phyloP scores from a whole-genome alignment of 2,888 invertebrate species.

The Dione juno region DNA sequence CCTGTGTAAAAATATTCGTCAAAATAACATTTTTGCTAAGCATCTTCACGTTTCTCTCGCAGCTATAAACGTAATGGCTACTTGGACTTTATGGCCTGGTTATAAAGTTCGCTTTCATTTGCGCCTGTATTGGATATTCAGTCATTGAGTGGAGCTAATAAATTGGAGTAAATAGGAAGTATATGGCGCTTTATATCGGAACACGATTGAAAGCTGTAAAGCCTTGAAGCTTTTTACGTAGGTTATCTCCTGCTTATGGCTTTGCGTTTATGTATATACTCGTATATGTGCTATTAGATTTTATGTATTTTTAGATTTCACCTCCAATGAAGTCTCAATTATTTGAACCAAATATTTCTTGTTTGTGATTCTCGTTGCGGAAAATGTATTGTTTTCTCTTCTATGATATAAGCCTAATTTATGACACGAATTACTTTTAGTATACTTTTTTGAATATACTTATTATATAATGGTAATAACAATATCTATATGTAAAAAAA shows the following conservation, averaged over 20 bases:
- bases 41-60: constrained; percentile 42
- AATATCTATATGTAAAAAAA: too few species aligned
- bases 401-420: too few species aligned
- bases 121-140: constrained; percentile 47
- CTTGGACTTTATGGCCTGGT: constrained; percentile 58
- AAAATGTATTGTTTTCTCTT: too few species aligned
- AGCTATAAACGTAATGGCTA: constrained; percentile 61
- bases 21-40: constrained; percentile 40
- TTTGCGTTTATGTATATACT: constrained; percentile 19
- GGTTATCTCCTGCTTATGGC: constrained; percentile 23
- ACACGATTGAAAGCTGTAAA: constrained; percentile 29
- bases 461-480: too few species aligned
- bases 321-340: background rate
- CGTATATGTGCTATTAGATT: background rate
- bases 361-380: too few species aligned
- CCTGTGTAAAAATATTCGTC: constrained; percentile 37
- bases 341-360: background rate
- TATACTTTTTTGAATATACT: too few species aligned
- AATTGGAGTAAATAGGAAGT: constrained; percentile 55
- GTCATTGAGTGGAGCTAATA: constrained; percentile 53
- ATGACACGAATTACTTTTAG: too few species aligned
- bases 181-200: constrained; percentile 42
- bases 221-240: background rate
- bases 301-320: background rate
- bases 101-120: constrained; percentile 64